Conservation (phyloP, 2,797 vertebrate genomes). For the Gallinago nigripennis region DNA sequence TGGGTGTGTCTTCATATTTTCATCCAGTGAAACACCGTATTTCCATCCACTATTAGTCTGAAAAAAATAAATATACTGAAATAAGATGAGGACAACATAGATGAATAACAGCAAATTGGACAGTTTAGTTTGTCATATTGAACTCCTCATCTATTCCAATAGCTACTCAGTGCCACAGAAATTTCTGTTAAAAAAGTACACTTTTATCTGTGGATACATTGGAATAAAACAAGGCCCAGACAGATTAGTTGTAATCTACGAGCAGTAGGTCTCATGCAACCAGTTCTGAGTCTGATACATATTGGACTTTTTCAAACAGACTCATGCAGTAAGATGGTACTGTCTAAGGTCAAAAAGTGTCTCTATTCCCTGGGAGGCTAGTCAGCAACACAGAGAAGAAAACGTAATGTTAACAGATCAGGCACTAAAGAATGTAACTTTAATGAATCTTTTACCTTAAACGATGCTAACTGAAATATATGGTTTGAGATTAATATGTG, state of each 20-base stretch:
- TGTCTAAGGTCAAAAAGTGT: neutral
- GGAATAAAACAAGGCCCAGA: neutral
- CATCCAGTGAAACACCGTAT: conserved; percentile 90
- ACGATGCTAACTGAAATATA: neutral
- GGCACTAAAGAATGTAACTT: neutral
- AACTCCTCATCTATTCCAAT: neutral
- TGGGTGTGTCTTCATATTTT: conserved; percentile 92
- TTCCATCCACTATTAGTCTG: conserved; percentile 95
- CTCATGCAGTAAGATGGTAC: accelerated
- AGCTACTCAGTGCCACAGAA: neutral
- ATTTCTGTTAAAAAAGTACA: neutral
- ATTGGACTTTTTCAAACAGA: accelerated
- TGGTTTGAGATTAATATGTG: neutral
- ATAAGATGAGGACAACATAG: neutral
- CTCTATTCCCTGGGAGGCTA: neutral
- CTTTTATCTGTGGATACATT: too few species aligned
- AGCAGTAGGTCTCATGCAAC: neutral
- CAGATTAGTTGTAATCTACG: neutral
- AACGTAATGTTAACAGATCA: neutral
- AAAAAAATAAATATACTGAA: neutral
- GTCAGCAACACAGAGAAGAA: neutral
- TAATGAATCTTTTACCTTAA: neutral
- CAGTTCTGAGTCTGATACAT: neutral
- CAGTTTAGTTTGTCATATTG: neutral
- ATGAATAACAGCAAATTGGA: neutral